Conservation (phyloP, 1,140 invertebrate genomes). For the Trichoplusia ni region DNA sequence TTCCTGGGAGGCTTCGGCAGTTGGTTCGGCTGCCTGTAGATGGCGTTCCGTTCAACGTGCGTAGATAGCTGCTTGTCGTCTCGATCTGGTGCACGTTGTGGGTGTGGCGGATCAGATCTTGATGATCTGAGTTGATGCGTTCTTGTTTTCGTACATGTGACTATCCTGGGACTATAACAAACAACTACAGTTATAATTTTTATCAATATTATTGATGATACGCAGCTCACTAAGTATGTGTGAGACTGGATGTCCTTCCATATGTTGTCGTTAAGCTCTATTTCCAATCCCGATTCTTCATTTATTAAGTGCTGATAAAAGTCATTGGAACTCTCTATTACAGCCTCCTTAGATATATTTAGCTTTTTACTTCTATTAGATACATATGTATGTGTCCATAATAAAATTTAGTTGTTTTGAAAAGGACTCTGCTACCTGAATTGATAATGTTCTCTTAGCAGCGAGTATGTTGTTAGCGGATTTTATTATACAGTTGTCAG, state of each 20-base stretch:
- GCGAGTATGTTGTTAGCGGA: background rate
- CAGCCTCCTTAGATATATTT: background rate
- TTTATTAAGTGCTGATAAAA: constrained; percentile 2
- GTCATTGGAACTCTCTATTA: background rate
- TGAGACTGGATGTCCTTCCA: background rate
- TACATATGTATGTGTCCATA: background rate
- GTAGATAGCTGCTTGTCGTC: no score
- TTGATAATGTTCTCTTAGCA: constrained; percentile 12
- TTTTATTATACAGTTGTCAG: constrained; percentile 23
- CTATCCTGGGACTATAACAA: background rate
- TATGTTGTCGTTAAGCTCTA: no score
- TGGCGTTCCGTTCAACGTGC: no score
- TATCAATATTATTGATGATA: background rate
- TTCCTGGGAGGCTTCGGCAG: no score
- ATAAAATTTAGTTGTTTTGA: background rate
- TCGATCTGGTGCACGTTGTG: no score
- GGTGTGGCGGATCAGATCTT: no score
- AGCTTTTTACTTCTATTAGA: background rate
- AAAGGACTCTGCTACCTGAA: constrained; percentile 10
- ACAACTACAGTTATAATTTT: background rate
- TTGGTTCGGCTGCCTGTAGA: no score
- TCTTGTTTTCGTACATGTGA: no score
- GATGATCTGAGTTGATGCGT: no score
- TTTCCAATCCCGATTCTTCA: background rate
- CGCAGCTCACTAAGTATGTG: background rate